Base-by-base conservation (phyloP, 30 jellyfish, hydroid and myxozoan genomes). In the Pelagia noctiluca region DNA sequence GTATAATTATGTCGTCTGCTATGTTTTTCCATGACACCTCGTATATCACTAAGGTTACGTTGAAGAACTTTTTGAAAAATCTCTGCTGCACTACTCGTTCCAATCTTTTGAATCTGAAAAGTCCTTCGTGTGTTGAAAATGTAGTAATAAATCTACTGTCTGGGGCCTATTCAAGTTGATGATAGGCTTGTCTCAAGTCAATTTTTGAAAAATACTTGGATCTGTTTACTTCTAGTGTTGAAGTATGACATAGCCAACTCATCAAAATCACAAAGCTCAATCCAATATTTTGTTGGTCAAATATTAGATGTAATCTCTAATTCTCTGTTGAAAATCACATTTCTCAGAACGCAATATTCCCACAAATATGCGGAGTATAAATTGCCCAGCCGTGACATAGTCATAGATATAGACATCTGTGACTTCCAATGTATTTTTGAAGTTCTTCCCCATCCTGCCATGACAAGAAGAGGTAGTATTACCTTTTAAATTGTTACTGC, bases 1-100 rank as follows among this genome's bases (percentile, higher is more conserved):
- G 21, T n/a, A 77, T 0, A 31, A 77, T 77, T 21, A 87, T 79
- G 47, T 87, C 96, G 60, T 87, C 96, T 10, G 86, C 78, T 19
- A 75, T 75, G 50, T 81, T 81, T 32, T 67, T 64, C n/a, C n/a
- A n/a, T n/a, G 49, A 81, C 91, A 21, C 88, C 80, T 76, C n/a
- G 13, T 3, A 63, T 62, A 62, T 65, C 83, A 34, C 82, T 23
- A 29, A 79, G 48, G 28, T 52, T 65, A 19, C 78, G 47, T 61
- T 62, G 71, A 11, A 64, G 76, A 12, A 48, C 48, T 52, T 80
- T 78, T 63, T 64, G 76, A 46, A 80, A 80, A 31, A 80, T 57
- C 34, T 63, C 91, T 23, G 85, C 91, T 36, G 64, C 75, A 35
- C 82, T 60, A 42, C 57, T 47, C 24, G 74, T 80, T 22, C 84